Evolutionary conservation across 2,113 vertebrate species (phyloP).

Genomic region (Catharus minimus): DNA sequence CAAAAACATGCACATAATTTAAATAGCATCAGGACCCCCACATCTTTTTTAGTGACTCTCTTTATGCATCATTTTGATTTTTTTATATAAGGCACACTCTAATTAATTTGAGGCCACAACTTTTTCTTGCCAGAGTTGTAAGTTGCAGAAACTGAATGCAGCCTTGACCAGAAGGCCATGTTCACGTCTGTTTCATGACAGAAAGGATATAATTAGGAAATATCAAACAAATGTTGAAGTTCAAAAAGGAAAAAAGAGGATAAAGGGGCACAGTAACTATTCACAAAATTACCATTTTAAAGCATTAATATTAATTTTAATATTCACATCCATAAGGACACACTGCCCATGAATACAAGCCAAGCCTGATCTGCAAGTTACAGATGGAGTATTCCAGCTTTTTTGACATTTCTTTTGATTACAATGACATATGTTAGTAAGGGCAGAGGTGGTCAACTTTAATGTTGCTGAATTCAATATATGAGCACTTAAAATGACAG

Average conservation of each 20-base stretch:
- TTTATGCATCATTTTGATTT: background rate
- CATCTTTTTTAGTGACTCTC: background rate
- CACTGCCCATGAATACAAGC: background rate
- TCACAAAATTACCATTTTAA: constrained; percentile 26
- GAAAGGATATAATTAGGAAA: constrained; percentile 47
- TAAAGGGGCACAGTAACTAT: constrained; percentile 1
- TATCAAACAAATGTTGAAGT: constrained; percentile 26
- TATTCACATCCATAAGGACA: constrained; percentile 48
- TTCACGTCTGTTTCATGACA: background rate
- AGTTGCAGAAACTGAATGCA: background rate
- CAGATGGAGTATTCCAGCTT: background rate
- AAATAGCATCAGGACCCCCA: background rate
- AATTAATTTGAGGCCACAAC: background rate
- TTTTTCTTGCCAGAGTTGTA: background rate
- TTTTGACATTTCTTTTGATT: constrained; percentile 45
- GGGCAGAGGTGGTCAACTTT: constrained; percentile 24
- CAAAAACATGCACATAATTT: background rate
- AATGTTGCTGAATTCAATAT: constrained; percentile 17
- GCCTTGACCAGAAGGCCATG: background rate
- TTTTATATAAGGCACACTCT: background rate
- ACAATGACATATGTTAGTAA: constrained; percentile 20
- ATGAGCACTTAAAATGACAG: constrained; percentile 45
- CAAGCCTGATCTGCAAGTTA: background rate
- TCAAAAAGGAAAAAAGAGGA: constrained; percentile 1
- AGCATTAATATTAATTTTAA: constrained; percentile 53